A percentile compares a stretch with the other conserved stretches of the same genome.
These are phyloP conservation scores for Hyperoplus lanceolatus DNA, from an alignment of 2,797 vertebrate species.

Conservation along the genomic window DNA sequence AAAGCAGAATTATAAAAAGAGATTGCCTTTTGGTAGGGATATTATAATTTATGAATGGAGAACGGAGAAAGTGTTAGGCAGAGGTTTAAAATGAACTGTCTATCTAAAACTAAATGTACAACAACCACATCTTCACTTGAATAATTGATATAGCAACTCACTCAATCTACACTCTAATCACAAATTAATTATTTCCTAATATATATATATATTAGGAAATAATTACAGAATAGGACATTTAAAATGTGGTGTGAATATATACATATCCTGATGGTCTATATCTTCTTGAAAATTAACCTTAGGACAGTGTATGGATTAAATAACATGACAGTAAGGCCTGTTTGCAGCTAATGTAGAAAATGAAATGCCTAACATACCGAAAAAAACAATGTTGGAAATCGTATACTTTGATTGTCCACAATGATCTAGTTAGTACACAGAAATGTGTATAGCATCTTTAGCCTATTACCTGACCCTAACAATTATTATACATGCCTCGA, in stretches of 20 bases:
- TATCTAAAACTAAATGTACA: background rate
- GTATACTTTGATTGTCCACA: background rate
- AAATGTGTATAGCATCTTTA: background rate
- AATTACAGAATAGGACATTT: background rate
- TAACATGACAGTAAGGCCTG: background rate
- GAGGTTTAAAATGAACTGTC: background rate
- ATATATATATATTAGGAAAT: too few species aligned
- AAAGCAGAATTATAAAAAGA: background rate
- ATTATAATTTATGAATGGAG: background rate
- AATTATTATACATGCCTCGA: background rate
- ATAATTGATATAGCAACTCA: background rate
- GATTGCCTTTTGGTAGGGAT: background rate
- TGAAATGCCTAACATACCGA: background rate
- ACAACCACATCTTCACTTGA: background rate
- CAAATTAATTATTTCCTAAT: too few species aligned
- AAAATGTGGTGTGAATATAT: background rate
- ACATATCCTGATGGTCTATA: background rate
- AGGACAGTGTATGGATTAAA: background rate
- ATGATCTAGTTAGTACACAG: background rate
- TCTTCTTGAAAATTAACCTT: background rate
- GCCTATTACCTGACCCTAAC: background rate
- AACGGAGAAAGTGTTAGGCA: background rate
- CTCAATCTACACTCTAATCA: background rate
- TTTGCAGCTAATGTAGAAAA: background rate
- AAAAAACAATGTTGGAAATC: background rate